Base-by-base conservation (phyloP, 2,113 vertebrate genomes). In the Salvelinus sp. region DNA sequence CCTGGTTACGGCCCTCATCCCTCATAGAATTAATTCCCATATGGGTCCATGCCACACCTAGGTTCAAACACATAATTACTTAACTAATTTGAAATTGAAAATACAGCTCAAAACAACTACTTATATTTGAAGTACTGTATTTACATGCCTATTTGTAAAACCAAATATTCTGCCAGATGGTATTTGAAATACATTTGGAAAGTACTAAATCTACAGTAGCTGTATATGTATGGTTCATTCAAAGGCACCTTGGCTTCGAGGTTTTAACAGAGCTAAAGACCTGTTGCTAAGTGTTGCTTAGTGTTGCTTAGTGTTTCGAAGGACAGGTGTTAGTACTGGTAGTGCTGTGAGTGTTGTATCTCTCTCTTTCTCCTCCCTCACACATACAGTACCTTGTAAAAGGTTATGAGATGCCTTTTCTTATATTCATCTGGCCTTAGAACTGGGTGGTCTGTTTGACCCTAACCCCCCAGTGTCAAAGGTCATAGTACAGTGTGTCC, bases 381-480 rank as follows among this genome's bases (percentile, higher is more conserved):
- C 76, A 44, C 38, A 44, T 44, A 44, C 38, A 44, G 38, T 72
- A 22, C 28, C 73, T 38, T 76, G 76, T 86, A 81, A 89, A 88
- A 57, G 67, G 62, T 83, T 82, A 79, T 0, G 48, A 82, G 75
- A 84, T 82, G 74, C 76, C 70, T 25, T 28, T 20, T 73, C 77
- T 82, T 73, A 77, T 2, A 3, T 72, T 75, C 83, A 85, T 83
- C 85, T 89, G 74, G 77, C 73, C 66, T 73, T n/a, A 9, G 20
- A 70, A 4, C 54, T 82, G 83, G 88, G 88, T 90, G 86, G 88
- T 88, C 83, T n/a, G 20, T 48, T 60, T 84, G 78, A 84, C 77
- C 69, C 74, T 72, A 64, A 27, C 75, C 71, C 23, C 18, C 2
- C 9, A 25, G 66, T 65, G 78, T 87, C 74, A 85, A 44, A 88